phyloP scores from a whole-genome alignment of 2,113 vertebrate genomes.

The Onychostruthus taczanowskii region DNA sequence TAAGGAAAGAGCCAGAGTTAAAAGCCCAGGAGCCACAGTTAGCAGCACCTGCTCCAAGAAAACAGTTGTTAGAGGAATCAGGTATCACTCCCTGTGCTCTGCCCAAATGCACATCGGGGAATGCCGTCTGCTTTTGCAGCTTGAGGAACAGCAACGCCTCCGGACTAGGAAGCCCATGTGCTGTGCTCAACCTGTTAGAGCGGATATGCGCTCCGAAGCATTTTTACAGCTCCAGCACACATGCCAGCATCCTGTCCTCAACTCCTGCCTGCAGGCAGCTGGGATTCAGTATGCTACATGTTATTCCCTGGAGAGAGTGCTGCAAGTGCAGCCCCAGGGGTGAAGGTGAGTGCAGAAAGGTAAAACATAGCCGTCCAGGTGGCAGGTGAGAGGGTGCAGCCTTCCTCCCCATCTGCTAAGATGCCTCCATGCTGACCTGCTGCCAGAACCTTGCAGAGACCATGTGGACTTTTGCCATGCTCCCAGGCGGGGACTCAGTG shows the following conservation, averaged over 20 bases:
- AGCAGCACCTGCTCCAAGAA: slow-evolving; percentile 63
- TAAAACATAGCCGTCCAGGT: accelerated
- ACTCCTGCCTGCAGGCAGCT: not conserved
- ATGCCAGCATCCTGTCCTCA: not conserved
- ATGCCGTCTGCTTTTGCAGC: slow-evolving; percentile 16
- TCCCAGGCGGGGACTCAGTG: not conserved
- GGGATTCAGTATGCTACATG: not conserved
- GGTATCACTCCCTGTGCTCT: not conserved
- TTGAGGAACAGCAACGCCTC: slow-evolving; percentile 9
- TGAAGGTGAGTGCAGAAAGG: not conserved
- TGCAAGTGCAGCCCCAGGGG: not conserved
- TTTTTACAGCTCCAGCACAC: not conserved
- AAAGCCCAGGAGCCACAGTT: not conserved
- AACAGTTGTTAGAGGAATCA: slow-evolving; percentile 40
- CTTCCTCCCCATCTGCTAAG: not conserved
- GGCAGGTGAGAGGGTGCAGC: not conserved
- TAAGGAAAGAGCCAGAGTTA: slow-evolving; percentile 42
- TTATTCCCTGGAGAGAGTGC: not conserved
- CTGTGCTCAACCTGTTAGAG: slow-evolving; percentile 5
- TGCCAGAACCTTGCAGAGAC: not conserved
- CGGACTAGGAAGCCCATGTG: not conserved
- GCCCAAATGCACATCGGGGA: slow-evolving; percentile 25
- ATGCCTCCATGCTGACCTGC: not conserved
- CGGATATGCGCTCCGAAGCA: not conserved
- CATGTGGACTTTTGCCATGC: not conserved